Conservation (phyloP, 37 sponge, comb jelly and placozoan species). For the Chondrilla cf. caribensis region DNA sequence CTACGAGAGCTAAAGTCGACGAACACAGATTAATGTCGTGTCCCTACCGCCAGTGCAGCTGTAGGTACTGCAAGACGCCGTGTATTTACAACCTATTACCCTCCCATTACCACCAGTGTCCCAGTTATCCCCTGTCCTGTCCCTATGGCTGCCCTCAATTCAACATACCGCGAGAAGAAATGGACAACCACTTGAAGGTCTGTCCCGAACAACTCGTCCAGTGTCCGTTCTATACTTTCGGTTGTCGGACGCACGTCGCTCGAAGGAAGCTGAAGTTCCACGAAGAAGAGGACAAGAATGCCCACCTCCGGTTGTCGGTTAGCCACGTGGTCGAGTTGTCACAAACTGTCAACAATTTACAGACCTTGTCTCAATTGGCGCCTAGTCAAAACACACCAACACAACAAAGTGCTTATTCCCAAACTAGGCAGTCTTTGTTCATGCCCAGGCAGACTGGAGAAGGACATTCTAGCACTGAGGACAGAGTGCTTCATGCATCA, state of each 20-base stretch:
- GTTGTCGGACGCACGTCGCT: neutral
- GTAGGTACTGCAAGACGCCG: neutral
- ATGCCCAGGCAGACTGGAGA: too few species aligned
- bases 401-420: too few species aligned
- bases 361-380: too few species aligned
- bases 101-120: neutral
- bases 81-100: neutral
- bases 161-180: neutral
- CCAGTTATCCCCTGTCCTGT: neutral
- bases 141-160: neutral
- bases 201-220: conserved; percentile 7
- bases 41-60: neutral
- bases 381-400: too few species aligned
- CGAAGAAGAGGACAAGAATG: too few species aligned
- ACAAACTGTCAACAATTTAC: too few species aligned
- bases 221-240: neutral
- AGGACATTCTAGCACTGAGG: too few species aligned
- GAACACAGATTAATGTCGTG: neutral
- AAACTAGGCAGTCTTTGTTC: too few species aligned
- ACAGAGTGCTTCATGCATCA: too few species aligned
- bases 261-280: too few species aligned
- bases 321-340: too few species aligned
- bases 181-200: neutral
- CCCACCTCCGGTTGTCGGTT: too few species aligned
- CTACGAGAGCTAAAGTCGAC: neutral